Percentiles rank a stretch among this genome's conserved stretches.
phyloP scores from a whole-genome alignment of 2,888 invertebrate species.

The Nomada flava region DNA sequence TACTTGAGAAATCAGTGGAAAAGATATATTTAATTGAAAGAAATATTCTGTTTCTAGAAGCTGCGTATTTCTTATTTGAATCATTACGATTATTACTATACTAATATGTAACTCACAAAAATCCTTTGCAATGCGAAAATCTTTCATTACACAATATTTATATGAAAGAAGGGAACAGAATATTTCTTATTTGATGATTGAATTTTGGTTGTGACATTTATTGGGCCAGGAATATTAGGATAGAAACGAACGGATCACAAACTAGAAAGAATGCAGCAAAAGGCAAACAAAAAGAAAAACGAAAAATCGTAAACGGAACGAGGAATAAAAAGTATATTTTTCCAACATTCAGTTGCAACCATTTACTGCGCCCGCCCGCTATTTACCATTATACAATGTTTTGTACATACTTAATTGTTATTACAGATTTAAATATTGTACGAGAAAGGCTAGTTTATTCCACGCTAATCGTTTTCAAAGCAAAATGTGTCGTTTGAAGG shows the following conservation, averaged over 20 bases:
- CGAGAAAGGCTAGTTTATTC: constrained; percentile 16
- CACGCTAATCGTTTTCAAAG: constrained; percentile 17
- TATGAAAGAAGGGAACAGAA: constrained; percentile 47
- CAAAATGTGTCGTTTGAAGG: constrained; percentile 51
- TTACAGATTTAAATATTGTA: constrained; percentile 30
- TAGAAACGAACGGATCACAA: constrained; percentile 37
- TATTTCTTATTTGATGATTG: constrained; percentile 55
- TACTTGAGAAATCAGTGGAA: constrained; percentile 46
- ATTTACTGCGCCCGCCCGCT: constrained; percentile 61
- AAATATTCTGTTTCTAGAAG: constrained; percentile 61
- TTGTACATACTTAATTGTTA: constrained; percentile 45
- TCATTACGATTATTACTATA: background rate
- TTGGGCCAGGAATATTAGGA: constrained; percentile 32
- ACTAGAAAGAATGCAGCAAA: constrained; percentile 31
- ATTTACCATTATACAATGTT: constrained; percentile 24
- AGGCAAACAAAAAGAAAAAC: background rate
- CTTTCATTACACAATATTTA: background rate
- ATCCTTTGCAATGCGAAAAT: background rate
- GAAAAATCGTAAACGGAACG: constrained; percentile 53
- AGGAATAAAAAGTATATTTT: constrained; percentile 79
- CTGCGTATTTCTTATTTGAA: background rate
- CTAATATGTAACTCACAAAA: background rate
- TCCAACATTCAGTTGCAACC: constrained; percentile 73
- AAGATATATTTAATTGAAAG: constrained; percentile 47
- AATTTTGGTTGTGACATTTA: constrained; percentile 67